Conservation (phyloP, 1,140 invertebrate genomes). For the Marisa cornuarietis region DNA sequence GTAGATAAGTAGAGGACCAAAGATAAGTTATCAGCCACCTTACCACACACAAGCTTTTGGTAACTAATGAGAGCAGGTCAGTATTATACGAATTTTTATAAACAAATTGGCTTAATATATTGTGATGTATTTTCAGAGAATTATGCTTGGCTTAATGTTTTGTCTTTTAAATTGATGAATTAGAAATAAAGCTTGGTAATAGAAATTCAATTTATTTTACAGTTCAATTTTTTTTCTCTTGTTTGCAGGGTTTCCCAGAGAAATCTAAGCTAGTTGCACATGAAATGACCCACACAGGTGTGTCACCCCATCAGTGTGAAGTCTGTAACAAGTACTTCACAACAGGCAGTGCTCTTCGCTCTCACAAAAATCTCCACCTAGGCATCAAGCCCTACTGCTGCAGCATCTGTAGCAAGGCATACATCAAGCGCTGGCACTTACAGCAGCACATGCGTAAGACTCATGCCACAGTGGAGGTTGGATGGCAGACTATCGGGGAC, state of each 20-base stretch:
- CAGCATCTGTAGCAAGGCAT: constrained; percentile 80
- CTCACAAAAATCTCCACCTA: constrained; percentile 72
- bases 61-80: no score
- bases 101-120: no score
- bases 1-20: no score
- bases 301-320: constrained; percentile 70
- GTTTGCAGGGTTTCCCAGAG: constrained; percentile 15
- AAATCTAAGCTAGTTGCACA: constrained; percentile 25
- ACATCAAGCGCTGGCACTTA: constrained; percentile 65
- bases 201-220: no score
- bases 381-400: constrained; percentile 90
- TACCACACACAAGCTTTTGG: no score
- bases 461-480: constrained; percentile 12
- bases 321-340: constrained; percentile 85
- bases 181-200: no score
- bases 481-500: not conserved
- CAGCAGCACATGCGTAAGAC: constrained; percentile 35
- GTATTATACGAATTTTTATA: no score
- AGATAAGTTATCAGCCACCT: no score
- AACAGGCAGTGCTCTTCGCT: constrained; percentile 42
- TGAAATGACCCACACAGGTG: constrained; percentile 28
- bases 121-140: no score
- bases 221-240: not conserved
- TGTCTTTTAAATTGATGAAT: no score
- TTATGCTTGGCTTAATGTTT: no score